Evolutionary conservation across 2,113 vertebrate species (phyloP).

Genomic region (Tenebrosternarchus preto): DNA sequence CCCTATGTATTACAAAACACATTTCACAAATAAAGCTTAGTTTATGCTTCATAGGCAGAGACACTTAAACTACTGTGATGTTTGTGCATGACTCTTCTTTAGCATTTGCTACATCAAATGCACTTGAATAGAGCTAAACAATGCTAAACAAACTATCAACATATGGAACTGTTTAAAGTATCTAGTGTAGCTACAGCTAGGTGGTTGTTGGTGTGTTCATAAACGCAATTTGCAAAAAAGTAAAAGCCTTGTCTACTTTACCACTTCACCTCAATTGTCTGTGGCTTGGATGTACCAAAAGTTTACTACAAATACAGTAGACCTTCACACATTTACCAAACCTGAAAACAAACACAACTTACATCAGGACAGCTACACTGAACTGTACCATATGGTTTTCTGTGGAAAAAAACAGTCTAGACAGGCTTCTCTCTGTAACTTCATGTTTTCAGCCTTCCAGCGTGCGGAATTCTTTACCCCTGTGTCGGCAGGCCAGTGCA

Average conservation of each 20-base stretch:
- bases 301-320: neutral
- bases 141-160: slow-evolving; percentile 6
- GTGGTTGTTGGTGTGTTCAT: neutral
- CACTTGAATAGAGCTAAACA: neutral
- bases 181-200: neutral
- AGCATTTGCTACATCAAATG: neutral
- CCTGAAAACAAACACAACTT: slow-evolving; percentile 13
- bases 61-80: neutral
- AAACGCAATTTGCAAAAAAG: neutral
- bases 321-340: slow-evolving; percentile 12
- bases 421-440: slow-evolving; percentile 2
- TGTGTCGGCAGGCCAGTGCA: neutral
- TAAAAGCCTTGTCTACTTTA: neutral
- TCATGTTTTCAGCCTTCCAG: neutral
- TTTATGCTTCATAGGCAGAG: neutral
- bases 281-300: neutral
- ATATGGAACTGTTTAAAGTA: too few relatives aligned
- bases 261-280: neutral
- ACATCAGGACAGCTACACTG: slow-evolving; percentile 2
- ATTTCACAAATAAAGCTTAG: neutral
- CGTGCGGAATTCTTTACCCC: neutral
- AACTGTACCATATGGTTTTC: slow-evolving; percentile 1
- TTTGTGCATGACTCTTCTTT: neutral
- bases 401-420: slow-evolving; percentile 2
- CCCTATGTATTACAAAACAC: neutral